These are phyloP conservation scores for Thalassophryne amazonica DNA, from an alignment of 2,797 vertebrate genomes.

Conservation along the genomic window DNA sequence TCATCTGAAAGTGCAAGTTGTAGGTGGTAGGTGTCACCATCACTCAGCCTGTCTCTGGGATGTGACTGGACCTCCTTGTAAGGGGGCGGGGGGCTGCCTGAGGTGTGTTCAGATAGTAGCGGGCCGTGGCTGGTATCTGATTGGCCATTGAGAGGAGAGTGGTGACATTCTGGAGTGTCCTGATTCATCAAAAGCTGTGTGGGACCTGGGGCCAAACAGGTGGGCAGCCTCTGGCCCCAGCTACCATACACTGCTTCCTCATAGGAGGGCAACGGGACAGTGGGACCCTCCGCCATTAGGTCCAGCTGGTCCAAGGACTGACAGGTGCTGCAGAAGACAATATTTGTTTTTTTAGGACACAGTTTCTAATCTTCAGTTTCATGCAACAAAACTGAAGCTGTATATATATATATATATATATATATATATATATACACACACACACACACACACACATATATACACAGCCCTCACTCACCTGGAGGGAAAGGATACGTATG, in stretches of 20 bases:
- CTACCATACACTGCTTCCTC: slow-evolving; percentile 79
- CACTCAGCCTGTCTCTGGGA: slow-evolving; percentile 20
- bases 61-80: slow-evolving; percentile 68
- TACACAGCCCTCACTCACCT: too few species aligned
- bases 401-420: too few species aligned
- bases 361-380: too few species aligned
- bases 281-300: slow-evolving; percentile 72
- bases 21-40: slow-evolving; percentile 29
- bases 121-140: slow-evolving; percentile 29
- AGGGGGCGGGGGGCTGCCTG: slow-evolving; percentile 61
- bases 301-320: slow-evolving; percentile 79
- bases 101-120: slow-evolving; percentile 32
- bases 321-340: slow-evolving; percentile 63
- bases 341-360: too few species aligned
- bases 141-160: slow-evolving; percentile 29
- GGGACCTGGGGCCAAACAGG: slow-evolving; percentile 54
- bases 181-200: slow-evolving; percentile 75
- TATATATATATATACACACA: too few species aligned
- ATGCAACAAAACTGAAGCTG: too few species aligned
- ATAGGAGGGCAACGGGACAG: slow-evolving; percentile 74
- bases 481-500: too few species aligned
- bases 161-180: slow-evolving; percentile 41
- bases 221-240: slow-evolving; percentile 68
- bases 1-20: slow-evolving; percentile 50
- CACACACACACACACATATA: too few species aligned